phyloP scores from a whole-genome alignment of 2,113 vertebrate species.

The Micromys minutus region DNA sequence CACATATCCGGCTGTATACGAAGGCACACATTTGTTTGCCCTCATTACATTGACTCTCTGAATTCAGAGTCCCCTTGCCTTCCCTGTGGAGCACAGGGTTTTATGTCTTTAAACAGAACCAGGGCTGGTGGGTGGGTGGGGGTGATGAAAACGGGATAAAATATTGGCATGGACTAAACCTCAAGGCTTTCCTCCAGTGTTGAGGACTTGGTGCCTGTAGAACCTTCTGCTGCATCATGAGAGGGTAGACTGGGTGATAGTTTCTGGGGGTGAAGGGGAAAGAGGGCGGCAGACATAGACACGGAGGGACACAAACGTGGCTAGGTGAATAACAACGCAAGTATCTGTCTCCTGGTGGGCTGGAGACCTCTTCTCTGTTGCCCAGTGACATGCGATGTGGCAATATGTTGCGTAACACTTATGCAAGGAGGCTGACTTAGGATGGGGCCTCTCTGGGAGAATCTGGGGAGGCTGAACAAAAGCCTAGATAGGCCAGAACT shows the following conservation, averaged over 20 bases:
- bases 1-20: not conserved
- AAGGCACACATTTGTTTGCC: not conserved
- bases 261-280: not conserved
- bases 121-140: too few species aligned
- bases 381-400: rapidly evolving
- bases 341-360: not conserved
- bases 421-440: not conserved
- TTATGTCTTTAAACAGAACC: not conserved
- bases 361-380: not conserved
- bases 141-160: not conserved
- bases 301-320: rapidly evolving
- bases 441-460: not conserved
- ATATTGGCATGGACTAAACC: not conserved
- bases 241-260: rapidly evolving
- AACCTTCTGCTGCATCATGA: not conserved
- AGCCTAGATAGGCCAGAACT: not conserved
- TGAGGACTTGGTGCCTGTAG: not conserved
- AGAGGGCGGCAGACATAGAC: not conserved
- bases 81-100: not conserved
- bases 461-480: not conserved
- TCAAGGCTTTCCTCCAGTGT: not conserved
- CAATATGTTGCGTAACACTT: not conserved
- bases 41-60: not conserved
- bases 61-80: not conserved
- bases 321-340: not conserved